These are phyloP conservation scores for Euclidia mi DNA, from an alignment of 2,888 invertebrate species.

Conservation along the genomic window DNA sequence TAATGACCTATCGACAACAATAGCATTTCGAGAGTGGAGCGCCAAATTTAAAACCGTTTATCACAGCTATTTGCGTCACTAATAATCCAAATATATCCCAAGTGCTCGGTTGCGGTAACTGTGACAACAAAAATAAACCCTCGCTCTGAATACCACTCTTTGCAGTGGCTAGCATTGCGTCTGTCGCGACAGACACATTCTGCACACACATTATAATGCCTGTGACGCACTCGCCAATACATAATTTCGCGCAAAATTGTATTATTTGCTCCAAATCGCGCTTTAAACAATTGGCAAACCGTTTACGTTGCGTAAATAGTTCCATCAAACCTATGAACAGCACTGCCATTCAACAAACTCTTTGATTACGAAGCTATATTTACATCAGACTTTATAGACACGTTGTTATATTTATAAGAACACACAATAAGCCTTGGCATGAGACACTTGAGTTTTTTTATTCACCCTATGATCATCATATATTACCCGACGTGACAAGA, in stretches of 20 bases:
- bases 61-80: conserved; percentile 86
- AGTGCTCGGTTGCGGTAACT: conserved; percentile 73
- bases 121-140: conserved; percentile 86
- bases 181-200: conserved; percentile 59
- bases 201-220: conserved; percentile 15
- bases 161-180: conserved; percentile 67
- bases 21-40: conserved; percentile 70
- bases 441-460: conserved; percentile 44
- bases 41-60: conserved; percentile 84
- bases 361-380: conserved; percentile 19
- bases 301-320: conserved; percentile 41
- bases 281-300: conserved; percentile 20
- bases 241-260: conserved; percentile 19
- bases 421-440: conserved; percentile 10
- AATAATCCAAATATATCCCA: conserved; percentile 84
- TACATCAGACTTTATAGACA: conserved; percentile 2
- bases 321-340: conserved; percentile 24
- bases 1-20: conserved; percentile 78
- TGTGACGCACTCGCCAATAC: conserved; percentile 11
- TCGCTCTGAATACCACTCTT: conserved; percentile 80
- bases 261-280: conserved; percentile 18
- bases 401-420: conserved; percentile 10
- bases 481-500: conserved; percentile 64
- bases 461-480: conserved; percentile 56
- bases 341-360: conserved; percentile 29